Conservation (phyloP, 2,797 vertebrate species). For the Diceros bicornis region DNA sequence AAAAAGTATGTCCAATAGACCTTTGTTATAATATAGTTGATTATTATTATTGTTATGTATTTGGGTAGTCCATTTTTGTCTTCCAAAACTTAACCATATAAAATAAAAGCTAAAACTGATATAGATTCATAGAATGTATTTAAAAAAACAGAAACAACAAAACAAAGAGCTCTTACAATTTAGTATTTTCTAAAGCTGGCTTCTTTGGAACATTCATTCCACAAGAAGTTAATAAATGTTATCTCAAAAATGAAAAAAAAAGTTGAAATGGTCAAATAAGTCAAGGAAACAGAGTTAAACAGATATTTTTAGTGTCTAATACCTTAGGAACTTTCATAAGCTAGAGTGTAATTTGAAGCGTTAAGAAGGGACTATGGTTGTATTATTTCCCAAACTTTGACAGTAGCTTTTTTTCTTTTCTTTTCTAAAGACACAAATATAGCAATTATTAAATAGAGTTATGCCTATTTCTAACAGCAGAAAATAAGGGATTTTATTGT, state of each 20-base stretch:
- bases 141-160: background rate
- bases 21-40: background rate
- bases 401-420: background rate
- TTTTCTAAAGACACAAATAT: background rate
- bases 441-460: background rate
- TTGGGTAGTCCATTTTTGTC: background rate
- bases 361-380: background rate
- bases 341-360: background rate
- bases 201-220: background rate
- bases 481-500: background rate
- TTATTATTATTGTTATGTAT: background rate
- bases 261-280: background rate
- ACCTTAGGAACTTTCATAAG: background rate
- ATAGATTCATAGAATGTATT: background rate
- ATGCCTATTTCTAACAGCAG: background rate
- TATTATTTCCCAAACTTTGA: background rate
- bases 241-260: background rate
- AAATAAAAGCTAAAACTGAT: background rate
- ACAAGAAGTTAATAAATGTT: background rate
- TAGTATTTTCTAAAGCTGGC: background rate
- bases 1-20: background rate
- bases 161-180: background rate
- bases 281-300: background rate
- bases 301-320: constrained; percentile 6
- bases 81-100: background rate